Base-by-base conservation (phyloP, 2,113 vertebrate species). In the Onychorhynchus coronatus region DNA sequence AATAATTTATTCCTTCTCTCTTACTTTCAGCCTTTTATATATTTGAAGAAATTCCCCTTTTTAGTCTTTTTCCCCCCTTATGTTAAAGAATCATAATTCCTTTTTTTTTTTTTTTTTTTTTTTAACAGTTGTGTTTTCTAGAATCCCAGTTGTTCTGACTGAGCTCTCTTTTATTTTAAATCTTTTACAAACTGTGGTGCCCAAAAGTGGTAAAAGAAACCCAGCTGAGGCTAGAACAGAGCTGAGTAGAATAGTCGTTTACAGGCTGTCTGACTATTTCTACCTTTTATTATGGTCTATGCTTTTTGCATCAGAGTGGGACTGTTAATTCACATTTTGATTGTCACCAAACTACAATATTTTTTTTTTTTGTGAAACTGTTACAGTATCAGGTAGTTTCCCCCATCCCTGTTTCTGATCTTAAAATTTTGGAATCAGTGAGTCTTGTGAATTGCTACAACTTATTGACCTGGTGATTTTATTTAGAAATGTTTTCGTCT, bases 121-220 rank as follows among this genome's bases (percentile, higher is more conserved):
- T 75, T 85, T 20, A 85, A 10, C 28, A 53, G 49, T 91, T 93
- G 55, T 59, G 24, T 82, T 89, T 91, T 55, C 53, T 93, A 70
- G 67, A 93, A 80, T 94, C 62, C 53, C 42, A 86, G 49, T 92
- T 93, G 41, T 65, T 94, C 28, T n/a, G n/a, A 35, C 41, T 77
- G 58, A 83, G 41, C 12, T 85, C 28, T 80, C 46, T 80, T 93
- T 33, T 80, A 42, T 92, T 83, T 93, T 88, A 46, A 27, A 63
- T 88, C 63, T 93, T 93, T 90, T 71, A 85, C 41, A 80, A 95
- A 83, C 88, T 91, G 46, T 37, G 25, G 59, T 93, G 72, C 17
- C 78, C 83, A 76, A 91, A 91, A 95, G 80, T 94, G 88, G 39
- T 77, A 91, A 88, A 74, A 74, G 79, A 86, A 95, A 77, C 39